Percentiles rank a stretch among this genome's conserved stretches.
phyloP scores from a whole-genome alignment of 2,888 invertebrate species.

The Quadriops clusia region DNA sequence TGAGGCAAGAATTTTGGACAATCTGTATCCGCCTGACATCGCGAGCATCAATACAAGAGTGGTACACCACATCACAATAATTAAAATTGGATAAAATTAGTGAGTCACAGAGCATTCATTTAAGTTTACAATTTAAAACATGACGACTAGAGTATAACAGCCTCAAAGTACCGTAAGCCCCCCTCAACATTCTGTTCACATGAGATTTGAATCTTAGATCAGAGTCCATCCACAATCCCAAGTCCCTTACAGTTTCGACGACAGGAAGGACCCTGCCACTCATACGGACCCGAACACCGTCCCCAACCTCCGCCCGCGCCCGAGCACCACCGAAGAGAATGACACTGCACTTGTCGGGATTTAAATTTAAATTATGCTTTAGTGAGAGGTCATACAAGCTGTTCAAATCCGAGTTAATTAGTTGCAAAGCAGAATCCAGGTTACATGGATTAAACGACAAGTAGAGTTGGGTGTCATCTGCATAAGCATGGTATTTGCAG shows the following conservation, averaged over 20 bases:
- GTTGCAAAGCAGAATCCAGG: too few species aligned
- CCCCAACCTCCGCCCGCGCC: too few species aligned
- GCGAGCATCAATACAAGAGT: slow-evolving; percentile 5
- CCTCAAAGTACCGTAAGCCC: neutral
- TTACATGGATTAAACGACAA: neutral
- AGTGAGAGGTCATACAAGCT: too few species aligned
- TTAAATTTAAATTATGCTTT: too few species aligned
- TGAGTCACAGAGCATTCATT: too few species aligned
- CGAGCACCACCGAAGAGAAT: slow-evolving; percentile 2
- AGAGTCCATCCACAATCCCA: neutral
- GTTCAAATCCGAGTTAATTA: too few species aligned
- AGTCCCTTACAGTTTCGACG: neutral
- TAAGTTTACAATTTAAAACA: too few species aligned
- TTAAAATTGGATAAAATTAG: slow-evolving; percentile 7
- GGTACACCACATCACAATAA: slow-evolving; percentile 8
- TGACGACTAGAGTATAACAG: slow-evolving; percentile 1
- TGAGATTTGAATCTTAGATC: slow-evolving; percentile 1
- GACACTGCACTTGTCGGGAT: neutral
- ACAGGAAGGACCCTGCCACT: neutral
- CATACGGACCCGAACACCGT: neutral
- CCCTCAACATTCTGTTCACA: too few species aligned
- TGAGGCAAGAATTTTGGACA: slow-evolving; percentile 10
- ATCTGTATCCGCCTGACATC: slow-evolving; percentile 6
- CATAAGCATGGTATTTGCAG: slow-evolving; percentile 1
- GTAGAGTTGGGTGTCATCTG: slow-evolving; percentile 2